phyloP scores from a whole-genome alignment of 2,113 vertebrate genomes.

The Uropsilus gracilis region DNA sequence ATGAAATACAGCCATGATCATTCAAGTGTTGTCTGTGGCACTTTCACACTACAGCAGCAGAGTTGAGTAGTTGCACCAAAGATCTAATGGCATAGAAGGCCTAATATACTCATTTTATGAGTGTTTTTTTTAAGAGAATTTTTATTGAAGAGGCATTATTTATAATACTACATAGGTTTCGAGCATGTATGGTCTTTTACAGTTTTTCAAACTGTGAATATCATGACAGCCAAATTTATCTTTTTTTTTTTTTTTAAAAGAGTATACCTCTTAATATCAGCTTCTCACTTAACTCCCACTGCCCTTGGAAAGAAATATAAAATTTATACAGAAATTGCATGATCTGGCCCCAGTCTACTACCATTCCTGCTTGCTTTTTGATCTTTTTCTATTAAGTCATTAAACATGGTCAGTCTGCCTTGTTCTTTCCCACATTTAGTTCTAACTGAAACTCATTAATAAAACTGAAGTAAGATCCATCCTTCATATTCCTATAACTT shows the following conservation, averaged over 20 bases:
- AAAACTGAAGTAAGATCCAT: background rate
- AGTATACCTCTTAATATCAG: background rate
- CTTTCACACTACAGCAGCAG: background rate
- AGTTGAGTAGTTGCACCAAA: background rate
- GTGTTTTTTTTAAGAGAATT: background rate
- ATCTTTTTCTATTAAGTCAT: background rate
- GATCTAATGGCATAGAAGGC: background rate
- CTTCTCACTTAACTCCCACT: background rate
- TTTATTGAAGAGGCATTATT: background rate
- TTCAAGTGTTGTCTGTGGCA: background rate
- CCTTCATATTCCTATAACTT: background rate
- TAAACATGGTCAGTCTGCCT: background rate
- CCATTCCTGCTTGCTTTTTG: background rate
- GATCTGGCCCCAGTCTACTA: background rate
- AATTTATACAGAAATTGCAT: background rate
- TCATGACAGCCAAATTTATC: background rate
- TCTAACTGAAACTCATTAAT: background rate
- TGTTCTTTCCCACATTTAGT: background rate
- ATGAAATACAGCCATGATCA: background rate
- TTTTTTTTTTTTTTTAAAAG: background rate
- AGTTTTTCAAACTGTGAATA: conserved; percentile 28
- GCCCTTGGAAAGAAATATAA: background rate
- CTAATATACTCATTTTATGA: conserved; percentile 38
- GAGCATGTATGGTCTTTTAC: background rate
- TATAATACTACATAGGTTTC: background rate